Conservation (phyloP, 2,113 vertebrate species). For the Pterocles burchelli region DNA sequence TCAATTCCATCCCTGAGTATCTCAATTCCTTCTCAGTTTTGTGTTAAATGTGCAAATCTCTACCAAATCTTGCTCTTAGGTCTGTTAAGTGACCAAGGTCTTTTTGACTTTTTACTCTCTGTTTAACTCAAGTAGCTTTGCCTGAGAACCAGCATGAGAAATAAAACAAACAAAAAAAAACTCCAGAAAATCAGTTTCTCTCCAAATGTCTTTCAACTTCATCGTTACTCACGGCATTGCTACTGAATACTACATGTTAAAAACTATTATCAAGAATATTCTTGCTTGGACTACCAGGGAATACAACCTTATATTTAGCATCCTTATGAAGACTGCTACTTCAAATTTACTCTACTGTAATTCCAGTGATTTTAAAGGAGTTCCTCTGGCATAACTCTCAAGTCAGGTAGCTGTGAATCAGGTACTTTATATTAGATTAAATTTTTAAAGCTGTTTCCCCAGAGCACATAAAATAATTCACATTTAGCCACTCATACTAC, state of each 20-base stretch:
- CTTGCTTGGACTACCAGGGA: background rate
- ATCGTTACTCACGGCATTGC: background rate
- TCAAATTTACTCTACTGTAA: background rate
- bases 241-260: background rate
- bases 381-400: background rate
- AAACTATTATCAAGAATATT: background rate
- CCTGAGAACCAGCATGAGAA: background rate
- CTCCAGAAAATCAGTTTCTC: background rate
- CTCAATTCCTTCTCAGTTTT: background rate
- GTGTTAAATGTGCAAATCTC: background rate
- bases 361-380: background rate
- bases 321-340: background rate
- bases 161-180: background rate
- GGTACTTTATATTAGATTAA: background rate
- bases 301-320: background rate
- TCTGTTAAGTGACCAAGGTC: background rate
- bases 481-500: background rate
- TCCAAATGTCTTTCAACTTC: background rate
- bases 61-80: background rate
- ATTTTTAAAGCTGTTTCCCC: background rate
- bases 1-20: background rate
- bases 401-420: background rate
- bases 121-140: background rate
- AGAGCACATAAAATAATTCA: conserved; percentile 27
- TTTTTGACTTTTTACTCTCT: background rate